Conservation (phyloP, 2,888 invertebrate species). For the Euzetes globulus region DNA sequence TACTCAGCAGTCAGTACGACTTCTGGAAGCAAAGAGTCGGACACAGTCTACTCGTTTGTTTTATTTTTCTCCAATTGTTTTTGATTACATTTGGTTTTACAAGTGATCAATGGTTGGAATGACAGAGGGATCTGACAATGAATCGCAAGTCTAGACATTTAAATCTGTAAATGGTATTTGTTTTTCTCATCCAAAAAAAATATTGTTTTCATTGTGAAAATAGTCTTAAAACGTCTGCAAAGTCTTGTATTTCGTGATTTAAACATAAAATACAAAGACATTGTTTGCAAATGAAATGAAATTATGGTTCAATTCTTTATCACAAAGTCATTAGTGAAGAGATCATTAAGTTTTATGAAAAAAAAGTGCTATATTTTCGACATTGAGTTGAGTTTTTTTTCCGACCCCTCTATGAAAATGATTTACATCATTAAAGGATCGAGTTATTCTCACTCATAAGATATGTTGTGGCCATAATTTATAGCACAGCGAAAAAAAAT, state of each 20-base stretch:
- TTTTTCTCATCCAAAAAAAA: background rate
- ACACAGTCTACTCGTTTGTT: background rate
- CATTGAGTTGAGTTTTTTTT: background rate
- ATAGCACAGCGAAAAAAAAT: background rate
- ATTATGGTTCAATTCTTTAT: background rate
- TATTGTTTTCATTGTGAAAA: background rate
- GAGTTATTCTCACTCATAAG: background rate
- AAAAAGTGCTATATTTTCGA: background rate
- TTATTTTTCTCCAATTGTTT: background rate
- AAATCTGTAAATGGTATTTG: background rate
- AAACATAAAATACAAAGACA: background rate
- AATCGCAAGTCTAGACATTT: background rate
- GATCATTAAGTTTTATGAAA: background rate
- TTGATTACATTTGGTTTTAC: background rate
- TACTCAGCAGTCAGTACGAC: background rate
- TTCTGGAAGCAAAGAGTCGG: too few species aligned
- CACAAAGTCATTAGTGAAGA: conserved; percentile 6
- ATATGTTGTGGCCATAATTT: background rate
- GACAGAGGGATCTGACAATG: background rate
- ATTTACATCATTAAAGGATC: background rate
- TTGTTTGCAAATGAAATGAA: background rate
- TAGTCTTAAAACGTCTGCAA: background rate
- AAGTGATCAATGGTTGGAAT: background rate
- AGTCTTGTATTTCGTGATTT: background rate
- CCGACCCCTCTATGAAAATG: background rate